Base-by-base conservation (phyloP, 2,888 invertebrate genomes). In the Amphipoea lucens region DNA sequence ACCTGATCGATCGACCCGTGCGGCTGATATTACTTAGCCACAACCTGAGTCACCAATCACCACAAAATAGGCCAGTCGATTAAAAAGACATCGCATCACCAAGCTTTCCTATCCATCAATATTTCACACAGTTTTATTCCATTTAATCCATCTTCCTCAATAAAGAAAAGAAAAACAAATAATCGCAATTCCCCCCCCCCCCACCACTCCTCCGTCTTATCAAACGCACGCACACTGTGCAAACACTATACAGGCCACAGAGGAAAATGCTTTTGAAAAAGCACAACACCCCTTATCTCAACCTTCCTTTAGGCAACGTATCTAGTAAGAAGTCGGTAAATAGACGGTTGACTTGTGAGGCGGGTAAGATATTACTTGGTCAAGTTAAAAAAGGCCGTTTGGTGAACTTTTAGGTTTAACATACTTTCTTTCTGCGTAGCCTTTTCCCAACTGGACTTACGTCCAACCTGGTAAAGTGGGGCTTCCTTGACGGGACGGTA, bases 141-240 rank as follows among this genome's bases (percentile, higher is more conserved):
- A 65, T 51, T 60, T 51, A 45, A 65, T 75, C 54, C 65, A 12
- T 62, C 68, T 62, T n/a, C 45, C 66, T 45, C 42, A 70, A 83
- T 63, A 60, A 75, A 73, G 57, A 72, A 42, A 45, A 63, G 20
- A 71, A 29, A 70, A 70, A 71, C 54, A 77, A 65, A 79, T 42
- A 81, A n/a, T 36, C 20, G 40, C n/a, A 20, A 57, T 11, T 17
- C 11, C 69, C 29, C 51, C 40, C 9, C 29, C 29, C 29, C 29
- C 29, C 12, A n/a, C 20, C 68, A 69, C 42, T 51, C 20, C 36
- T 23, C 2, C 82, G 65, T 62, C 83, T 79, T 85, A 86, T 86
- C 83, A 68, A 71, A 20, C 48, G 42, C 63, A 86, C 83, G 79
- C 84, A 86, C 74, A 62, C 83, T 57, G 75, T 54, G 48, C 73